Conservation (phyloP, 2,797 vertebrate genomes). For the Gambusia yucatana region DNA sequence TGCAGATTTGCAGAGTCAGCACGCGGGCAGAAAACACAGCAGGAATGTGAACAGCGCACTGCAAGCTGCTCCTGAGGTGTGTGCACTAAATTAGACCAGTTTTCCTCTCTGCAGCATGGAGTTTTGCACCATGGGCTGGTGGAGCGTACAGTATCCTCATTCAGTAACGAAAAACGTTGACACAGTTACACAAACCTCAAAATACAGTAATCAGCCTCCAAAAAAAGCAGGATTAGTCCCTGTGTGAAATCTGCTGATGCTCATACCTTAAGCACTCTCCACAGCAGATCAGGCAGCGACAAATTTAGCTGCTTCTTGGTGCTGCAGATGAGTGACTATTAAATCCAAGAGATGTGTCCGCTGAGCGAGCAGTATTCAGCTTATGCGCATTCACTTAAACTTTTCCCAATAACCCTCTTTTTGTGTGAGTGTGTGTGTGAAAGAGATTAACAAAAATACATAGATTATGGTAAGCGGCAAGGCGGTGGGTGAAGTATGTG, state of each 20-base stretch:
- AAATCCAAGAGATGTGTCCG: slow-evolving; percentile 62
- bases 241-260: slow-evolving; percentile 38
- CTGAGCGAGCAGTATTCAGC: slow-evolving; percentile 45
- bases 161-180: background rate
- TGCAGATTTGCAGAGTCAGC: slow-evolving; percentile 67
- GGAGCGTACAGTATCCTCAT: slow-evolving; percentile 4
- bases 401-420: slow-evolving; percentile 50
- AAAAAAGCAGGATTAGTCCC: slow-evolving; percentile 47
- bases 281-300: slow-evolving; percentile 44
- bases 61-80: slow-evolving; percentile 36
- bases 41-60: slow-evolving; percentile 23
- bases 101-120: slow-evolving; percentile 19
- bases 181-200: slow-evolving; percentile 10
- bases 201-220: slow-evolving; percentile 14
- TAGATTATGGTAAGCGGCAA: slow-evolving; percentile 41
- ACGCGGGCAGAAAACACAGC: slow-evolving; percentile 41
- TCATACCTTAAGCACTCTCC: slow-evolving; percentile 41
- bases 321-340: slow-evolving; percentile 54
- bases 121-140: slow-evolving; percentile 8
- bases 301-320: slow-evolving; percentile 62
- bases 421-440: slow-evolving; percentile 8
- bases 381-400: slow-evolving; percentile 49
- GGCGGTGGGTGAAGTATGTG: slow-evolving; percentile 29
- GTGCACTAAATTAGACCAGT: slow-evolving; percentile 24
- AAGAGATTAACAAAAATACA: slow-evolving; percentile 19